Base-by-base conservation (phyloP, 2,113 vertebrate genomes). In the Ammodytes dubius region DNA sequence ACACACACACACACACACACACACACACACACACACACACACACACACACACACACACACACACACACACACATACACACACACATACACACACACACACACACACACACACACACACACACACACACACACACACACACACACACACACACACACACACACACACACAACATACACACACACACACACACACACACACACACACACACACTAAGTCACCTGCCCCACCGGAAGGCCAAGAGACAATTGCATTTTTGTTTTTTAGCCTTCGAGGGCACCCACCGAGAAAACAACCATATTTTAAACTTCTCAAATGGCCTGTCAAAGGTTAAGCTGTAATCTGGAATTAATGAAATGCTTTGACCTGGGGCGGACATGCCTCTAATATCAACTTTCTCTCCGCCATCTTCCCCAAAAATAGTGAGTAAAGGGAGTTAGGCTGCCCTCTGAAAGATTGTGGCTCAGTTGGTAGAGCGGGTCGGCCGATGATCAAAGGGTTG, bases 31-130 rank as follows among this genome's bases (percentile, higher is more conserved):
- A 87, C 84, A 88, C 77, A 81, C 85, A 86, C 81, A 75, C 70
- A 87, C 84, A 88, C 77, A 81, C 85, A 86, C 81, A 75, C 89
- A 87, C 84, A 88, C 77, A 81, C 85, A 86, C 81, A 75, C 70
- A 87, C 84, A 88, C 77, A 81, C 85, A 86, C 81, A 75, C 70
- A 87, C 84, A 88, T 74, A 81, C 85, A 86, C 81, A 75, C 70
- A 87, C 84, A 88, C 77, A 81, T 84, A 86, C 81, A 75, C 89
- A 87, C 84, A 88, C 77, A 81, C 85, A 86, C 81, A 75, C 70
- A 87, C 84, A 88, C 77, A 81, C 85, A 86, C 81, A 75, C 70
- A 87, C 84, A 88, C 77, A 81, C 85, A 86, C 81, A 75, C 70
- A 87, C 84, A 88, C 77, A 81, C 85, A 86, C 81, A 75, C 89